Base-by-base conservation (phyloP, 2,113 vertebrate genomes). In the Capreolus pygargus region DNA sequence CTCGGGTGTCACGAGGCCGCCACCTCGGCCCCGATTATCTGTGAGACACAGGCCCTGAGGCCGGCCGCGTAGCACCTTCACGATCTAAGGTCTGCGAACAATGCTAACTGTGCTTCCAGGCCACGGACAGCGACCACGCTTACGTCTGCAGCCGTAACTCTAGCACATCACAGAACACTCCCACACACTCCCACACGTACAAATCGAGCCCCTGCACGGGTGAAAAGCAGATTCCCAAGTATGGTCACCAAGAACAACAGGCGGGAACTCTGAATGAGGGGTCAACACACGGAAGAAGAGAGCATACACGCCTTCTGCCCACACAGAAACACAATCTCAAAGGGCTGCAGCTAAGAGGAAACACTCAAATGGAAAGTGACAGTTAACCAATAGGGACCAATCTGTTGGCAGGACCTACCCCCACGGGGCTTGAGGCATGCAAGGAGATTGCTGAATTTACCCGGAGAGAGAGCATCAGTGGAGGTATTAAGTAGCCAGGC, bases 1-100 rank as follows among this genome's bases (percentile, higher is more conserved):
- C 97, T 94, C 50, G 57, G 87, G 92, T 97, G 96, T 96, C 97
- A 92, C 58, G 50, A n/a, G 1, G 50, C 87, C 85, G 94, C 90
- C 89, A 52, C 12, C 67, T 60, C 86, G 28, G 81, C 6, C 3
- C 94, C 39, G 52, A 54, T 43, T 74, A 96, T 70, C 90, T 78
- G 81, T 3, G 27, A 64, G 87, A 92, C 28, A 36, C 92, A 86
- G 55, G 58, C 55, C 52, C n/a, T 17, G 43, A 89, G 27, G 82
- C 17, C 0, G 3, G 55, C 54, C 10, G n/a, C 1, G 19, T 7
- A 74, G 36, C 43, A 50, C 17, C 60, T 55, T 81, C 2, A 57
- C 27, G 6, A 60, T 54, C 21, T 39, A 57, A 30, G 33, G 79
- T 39, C 19, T 16, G 15, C 1, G 9, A 43, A 28, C 28, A 1